phyloP scores from a whole-genome alignment of 2,888 invertebrate species.

The Drosophila formosana region DNA sequence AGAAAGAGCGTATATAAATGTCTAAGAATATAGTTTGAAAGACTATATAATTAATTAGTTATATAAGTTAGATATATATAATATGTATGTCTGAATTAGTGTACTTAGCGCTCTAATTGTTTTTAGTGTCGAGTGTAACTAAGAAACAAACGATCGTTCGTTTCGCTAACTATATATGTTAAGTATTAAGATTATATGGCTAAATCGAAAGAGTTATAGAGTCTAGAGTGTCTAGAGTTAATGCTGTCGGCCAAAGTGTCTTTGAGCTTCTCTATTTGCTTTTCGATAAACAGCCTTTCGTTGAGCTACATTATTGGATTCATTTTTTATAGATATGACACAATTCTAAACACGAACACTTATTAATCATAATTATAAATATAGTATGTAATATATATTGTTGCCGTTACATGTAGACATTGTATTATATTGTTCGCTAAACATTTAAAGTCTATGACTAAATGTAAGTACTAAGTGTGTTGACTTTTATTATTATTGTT shows the following conservation, averaged over 20 bases:
- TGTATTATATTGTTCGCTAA: constrained; percentile 50
- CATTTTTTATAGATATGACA: constrained; percentile 60
- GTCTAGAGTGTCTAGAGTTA: background rate
- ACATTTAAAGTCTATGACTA: constrained; percentile 70
- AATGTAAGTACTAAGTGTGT: constrained; percentile 51
- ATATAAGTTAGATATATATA: constrained; percentile 26
- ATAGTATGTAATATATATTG: constrained; percentile 28
- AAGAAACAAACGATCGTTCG: constrained; percentile 44
- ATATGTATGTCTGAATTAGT: constrained; percentile 23
- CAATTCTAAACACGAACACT: constrained; percentile 69
- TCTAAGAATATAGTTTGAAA: constrained; percentile 54
- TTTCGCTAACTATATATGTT: constrained; percentile 57
- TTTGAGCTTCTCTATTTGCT: background rate
- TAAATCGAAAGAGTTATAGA: constrained; percentile 15
- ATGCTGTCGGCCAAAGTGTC: constrained; percentile 5
- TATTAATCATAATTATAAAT: constrained; percentile 27
- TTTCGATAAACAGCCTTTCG: constrained; percentile 44
- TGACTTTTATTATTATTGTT: constrained; percentile 15
- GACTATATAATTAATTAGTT: constrained; percentile 50
- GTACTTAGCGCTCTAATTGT: constrained; percentile 60
- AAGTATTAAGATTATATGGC: constrained; percentile 18
- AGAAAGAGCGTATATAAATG: constrained; percentile 42
- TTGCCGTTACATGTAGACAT: constrained; percentile 54
- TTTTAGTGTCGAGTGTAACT: constrained; percentile 48
- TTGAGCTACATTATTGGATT: constrained; percentile 55